Percentiles rank a stretch among this genome's conserved stretches.
Evolutionary conservation across 2,888 invertebrate genomes (phyloP).

Genomic region (Diaphora mendica): DNA sequence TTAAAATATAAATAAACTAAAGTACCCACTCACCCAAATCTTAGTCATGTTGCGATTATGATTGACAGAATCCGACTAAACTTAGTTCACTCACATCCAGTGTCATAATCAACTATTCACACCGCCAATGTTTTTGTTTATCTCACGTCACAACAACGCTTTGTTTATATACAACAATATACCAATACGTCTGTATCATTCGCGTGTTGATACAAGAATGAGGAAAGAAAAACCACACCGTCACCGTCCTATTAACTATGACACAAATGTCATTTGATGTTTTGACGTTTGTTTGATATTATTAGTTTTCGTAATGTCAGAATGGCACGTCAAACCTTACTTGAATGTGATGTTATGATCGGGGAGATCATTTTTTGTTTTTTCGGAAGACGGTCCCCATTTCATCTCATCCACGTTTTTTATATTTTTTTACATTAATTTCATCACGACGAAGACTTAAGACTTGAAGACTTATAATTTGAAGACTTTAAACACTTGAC

Average conservation of each 20-base stretch:
- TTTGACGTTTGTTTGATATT: slow-evolving; percentile 1
- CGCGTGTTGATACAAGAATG: slow-evolving; percentile 28
- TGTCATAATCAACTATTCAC: slow-evolving; percentile 13
- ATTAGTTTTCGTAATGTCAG: neutral
- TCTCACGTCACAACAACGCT: slow-evolving; percentile 20
- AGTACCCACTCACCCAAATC: slow-evolving; percentile 29
- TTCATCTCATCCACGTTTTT: too few species aligned
- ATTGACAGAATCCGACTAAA: slow-evolving; percentile 22
- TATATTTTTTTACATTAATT: too few species aligned
- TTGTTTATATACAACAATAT: slow-evolving; percentile 29
- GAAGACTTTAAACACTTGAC: too few species aligned
- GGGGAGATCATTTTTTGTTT: too few species aligned
- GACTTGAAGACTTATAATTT: too few species aligned
- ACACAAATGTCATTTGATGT: neutral
- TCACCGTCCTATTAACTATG: slow-evolving; percentile 5
- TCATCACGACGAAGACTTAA: too few species aligned
- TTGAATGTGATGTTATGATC: neutral
- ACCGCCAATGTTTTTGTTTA: slow-evolving; percentile 37
- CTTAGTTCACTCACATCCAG: slow-evolving; percentile 13
- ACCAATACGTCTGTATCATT: slow-evolving; percentile 24
- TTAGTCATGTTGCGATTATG: slow-evolving; percentile 34
- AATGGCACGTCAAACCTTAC: neutral
- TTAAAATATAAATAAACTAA: neutral
- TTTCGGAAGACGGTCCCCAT: too few species aligned
- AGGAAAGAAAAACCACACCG: slow-evolving; percentile 3